Evolutionary conservation across 1,140 invertebrate species (phyloP).

Genomic region (Cherax destructor): DNA sequence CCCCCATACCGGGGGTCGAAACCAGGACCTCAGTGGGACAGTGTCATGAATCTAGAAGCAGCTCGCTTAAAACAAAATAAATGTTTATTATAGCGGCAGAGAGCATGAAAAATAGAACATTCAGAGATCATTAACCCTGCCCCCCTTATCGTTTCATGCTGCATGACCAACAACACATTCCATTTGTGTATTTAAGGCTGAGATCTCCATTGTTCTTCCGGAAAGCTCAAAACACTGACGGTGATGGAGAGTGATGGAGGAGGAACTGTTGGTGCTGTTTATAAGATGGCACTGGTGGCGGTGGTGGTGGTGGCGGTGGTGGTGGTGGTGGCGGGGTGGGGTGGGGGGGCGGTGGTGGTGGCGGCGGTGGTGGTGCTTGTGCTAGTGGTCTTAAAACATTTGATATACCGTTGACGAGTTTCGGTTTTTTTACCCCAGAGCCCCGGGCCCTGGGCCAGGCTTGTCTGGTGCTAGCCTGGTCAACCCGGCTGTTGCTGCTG

Average conservation of each 20-base stretch:
- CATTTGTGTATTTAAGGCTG: conserved; percentile 16
- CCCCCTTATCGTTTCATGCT: not conserved
- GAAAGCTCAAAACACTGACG: conserved; percentile 5
- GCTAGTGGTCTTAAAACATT: not conserved
- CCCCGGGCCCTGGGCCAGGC: too few relatives aligned
- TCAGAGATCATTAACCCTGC: too few relatives aligned
- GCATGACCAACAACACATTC: not conserved
- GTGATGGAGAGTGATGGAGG: conserved; percentile 16
- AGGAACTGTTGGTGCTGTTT: not conserved
- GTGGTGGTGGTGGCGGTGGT: not conserved
- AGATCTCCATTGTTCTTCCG: conserved; percentile 14
- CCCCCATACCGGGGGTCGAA: too few relatives aligned
- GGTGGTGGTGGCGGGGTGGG: not conserved
- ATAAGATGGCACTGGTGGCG: not conserved
- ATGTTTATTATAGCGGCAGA: too few relatives aligned
- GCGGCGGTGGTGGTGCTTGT: not conserved
- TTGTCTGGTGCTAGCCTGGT: too few relatives aligned
- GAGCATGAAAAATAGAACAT: too few relatives aligned
- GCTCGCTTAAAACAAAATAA: too few relatives aligned
- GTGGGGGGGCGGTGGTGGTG: not conserved
- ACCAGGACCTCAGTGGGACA: too few relatives aligned
- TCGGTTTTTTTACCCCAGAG: too few relatives aligned
- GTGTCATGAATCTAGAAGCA: too few relatives aligned
- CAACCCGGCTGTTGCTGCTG: too few relatives aligned
- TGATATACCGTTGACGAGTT: too few relatives aligned